Base-by-base conservation (phyloP, 2,797 vertebrate species). In the Chloroceryle inda region DNA sequence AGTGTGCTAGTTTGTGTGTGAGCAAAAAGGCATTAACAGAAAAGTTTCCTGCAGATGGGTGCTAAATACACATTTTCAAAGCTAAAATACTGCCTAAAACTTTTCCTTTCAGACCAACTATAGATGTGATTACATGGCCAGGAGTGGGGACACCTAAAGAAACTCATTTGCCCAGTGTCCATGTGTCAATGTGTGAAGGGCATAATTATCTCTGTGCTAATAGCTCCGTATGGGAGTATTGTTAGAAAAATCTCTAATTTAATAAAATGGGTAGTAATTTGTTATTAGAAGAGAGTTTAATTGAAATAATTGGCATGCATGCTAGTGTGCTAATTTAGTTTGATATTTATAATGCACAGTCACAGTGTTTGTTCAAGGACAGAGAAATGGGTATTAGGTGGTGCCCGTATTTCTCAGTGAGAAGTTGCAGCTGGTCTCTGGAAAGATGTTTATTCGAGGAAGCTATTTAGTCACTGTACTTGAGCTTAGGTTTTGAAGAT, bases 291-390 rank as follows among this genome's bases (percentile, higher is more conserved):
- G 69, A 44, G 67, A 61, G 26, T 59, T 95, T 71, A 94, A 90
- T 88, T 94, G 88, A 88, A 79, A 63, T 95, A 94, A 95, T 87
- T 89, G 88, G 74, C 66, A 9, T 6, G 74, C 62, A 27, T 33
- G 2, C 55, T n/a, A 2, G 20, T 9, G 55, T 16, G 56, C 69
- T 96, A 38, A 74, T 95, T 93, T 7, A 22, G 81, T 47, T 75
- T 67, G 73, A 71, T 79, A 33, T 87, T 95, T 89, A 35, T 64
- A 21, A 92, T 63, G 84, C 74, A 1, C 69, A 33, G 94, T 63
- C 92, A 81, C 13, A 7, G 37, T 52, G 80, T 82, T 93, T 92
- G 80, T n/a, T 82, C 76, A 27, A 61, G 92, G 86, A 17, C 26
- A 21, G 84, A 80, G 87, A 8, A 72, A 33, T 18, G 71, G 33